Base-by-base conservation (phyloP, 2,888 invertebrate genomes). In the Stenchaetothrips biformis region DNA sequence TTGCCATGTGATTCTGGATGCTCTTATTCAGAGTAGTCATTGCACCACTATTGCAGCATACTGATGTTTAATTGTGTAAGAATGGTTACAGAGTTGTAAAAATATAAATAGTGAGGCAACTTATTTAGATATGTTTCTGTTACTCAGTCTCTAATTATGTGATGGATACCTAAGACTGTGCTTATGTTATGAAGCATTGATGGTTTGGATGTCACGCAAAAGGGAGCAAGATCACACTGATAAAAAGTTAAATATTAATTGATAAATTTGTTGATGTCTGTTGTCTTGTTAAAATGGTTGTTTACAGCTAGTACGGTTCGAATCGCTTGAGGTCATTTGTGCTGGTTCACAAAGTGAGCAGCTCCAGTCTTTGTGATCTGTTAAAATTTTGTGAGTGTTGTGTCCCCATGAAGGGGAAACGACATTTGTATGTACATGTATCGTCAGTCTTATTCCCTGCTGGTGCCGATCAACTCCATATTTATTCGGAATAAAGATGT, bases 101-200 rank as follows among this genome's bases (percentile, higher is more conserved):
- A 74, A 25, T 74, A 7, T 74, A 74, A 21, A 25, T 53, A 53
- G 67, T 74, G 11, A 74, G 8, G 67, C 67, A 74, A 74, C 11
- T 74, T 11, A 74, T 25, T 11, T 74, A 25, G 67, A 74, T n/a
- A 37, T 59, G 59, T 74, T 74, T 25, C 7, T 74, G 25, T 25
- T 74, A 74, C 25, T 74, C 25, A 74, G 67, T 25, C 67, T 74
- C 67, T 67, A 67, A 74, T 25, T 25, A 21, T 74, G 67, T 74
- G 67, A 74, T 74, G 67, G 67, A 74, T 21, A 74, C 25, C 67
- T 74, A 74, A 74, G 67, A 74, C 67, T 74, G 67, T 74, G 67
- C 67, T 74, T 74, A 11, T 74, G 67, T 74, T 74, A 25, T 25
- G 25, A 74, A 74, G 67, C 67, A 74, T 74, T 74, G 67, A 74